Conservation (phyloP, 2,113 vertebrate species). For the Entosphenus tridentatus region DNA sequence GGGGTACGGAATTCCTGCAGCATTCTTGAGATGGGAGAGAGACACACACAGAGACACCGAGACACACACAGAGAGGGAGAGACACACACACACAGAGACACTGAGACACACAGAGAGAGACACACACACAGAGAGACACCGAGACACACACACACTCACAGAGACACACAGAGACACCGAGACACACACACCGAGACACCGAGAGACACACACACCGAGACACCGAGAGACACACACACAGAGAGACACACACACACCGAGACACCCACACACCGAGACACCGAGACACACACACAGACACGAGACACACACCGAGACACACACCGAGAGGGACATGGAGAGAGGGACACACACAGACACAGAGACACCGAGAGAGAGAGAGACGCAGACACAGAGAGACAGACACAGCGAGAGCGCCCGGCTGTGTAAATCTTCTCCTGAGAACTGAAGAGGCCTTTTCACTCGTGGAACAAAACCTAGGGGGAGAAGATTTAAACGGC, state of each 20-base stretch:
- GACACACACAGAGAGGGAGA: not conserved
- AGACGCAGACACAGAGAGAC: not conserved
- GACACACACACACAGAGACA: conserved; percentile 6
- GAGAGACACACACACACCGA: conserved; percentile 7
- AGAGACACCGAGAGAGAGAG: not conserved
- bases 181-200: conserved; percentile 5
- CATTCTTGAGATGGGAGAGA: no score
- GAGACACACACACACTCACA: conserved; percentile 6
- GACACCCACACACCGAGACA: not conserved
- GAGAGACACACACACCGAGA: conserved; percentile 7
- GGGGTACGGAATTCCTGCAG: no score
- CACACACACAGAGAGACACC: not conserved
- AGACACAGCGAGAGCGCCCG: no score
- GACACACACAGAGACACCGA: no score
- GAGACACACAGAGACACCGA: not conserved
- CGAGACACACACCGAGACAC: not conserved
- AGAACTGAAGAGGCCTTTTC: no score
- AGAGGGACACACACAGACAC: conserved; percentile 4
- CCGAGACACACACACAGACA: not conserved
- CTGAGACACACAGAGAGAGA: conserved; percentile 6
- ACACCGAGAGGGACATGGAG: no score
- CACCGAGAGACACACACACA: not conserved
- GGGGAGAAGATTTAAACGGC: no score
- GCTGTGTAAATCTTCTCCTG: no score
- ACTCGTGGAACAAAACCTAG: no score